These are phyloP conservation scores for Semotilus atromaculatus DNA, from an alignment of 2,797 vertebrate species.

Conservation along the genomic window DNA sequence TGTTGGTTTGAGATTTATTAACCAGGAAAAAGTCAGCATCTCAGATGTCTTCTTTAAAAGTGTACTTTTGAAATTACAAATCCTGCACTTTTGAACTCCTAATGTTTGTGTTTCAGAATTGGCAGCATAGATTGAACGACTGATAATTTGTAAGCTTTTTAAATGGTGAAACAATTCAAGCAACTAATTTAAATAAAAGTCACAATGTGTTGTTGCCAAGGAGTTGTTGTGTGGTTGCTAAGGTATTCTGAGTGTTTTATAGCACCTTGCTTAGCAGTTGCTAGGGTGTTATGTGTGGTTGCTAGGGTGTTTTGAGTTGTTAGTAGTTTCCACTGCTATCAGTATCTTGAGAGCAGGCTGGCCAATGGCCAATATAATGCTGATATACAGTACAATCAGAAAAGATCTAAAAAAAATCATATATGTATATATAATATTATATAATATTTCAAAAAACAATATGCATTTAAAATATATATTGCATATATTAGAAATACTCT, in stretches of 20 bases:
- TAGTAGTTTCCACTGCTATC: background rate
- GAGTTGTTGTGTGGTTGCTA: slow-evolving; percentile 3
- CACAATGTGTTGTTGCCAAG: background rate
- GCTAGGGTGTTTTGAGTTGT: background rate
- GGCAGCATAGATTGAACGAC: background rate
- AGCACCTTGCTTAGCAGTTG: background rate
- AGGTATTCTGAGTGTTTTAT: slow-evolving; percentile 8
- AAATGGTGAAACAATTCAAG: slow-evolving; percentile 1
- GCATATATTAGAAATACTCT: background rate
- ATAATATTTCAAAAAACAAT: background rate
- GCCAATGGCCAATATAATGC: background rate
- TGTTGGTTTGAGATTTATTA: slow-evolving; percentile 57
- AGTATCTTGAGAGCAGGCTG: background rate
- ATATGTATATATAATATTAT: too few species aligned
- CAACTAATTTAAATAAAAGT: background rate
- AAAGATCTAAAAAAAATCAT: background rate
- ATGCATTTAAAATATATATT: background rate
- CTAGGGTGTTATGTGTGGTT: background rate
- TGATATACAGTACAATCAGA: background rate
- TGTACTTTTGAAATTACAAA: background rate
- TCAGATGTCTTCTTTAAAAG: slow-evolving; percentile 37
- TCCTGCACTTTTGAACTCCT: slow-evolving; percentile 44
- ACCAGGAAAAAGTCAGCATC: slow-evolving; percentile 49
- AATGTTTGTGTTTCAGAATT: slow-evolving; percentile 19
- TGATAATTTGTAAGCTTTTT: background rate